Evolutionary conservation across 2,888 invertebrate species (phyloP).

Genomic region (Drepana falcataria): DNA sequence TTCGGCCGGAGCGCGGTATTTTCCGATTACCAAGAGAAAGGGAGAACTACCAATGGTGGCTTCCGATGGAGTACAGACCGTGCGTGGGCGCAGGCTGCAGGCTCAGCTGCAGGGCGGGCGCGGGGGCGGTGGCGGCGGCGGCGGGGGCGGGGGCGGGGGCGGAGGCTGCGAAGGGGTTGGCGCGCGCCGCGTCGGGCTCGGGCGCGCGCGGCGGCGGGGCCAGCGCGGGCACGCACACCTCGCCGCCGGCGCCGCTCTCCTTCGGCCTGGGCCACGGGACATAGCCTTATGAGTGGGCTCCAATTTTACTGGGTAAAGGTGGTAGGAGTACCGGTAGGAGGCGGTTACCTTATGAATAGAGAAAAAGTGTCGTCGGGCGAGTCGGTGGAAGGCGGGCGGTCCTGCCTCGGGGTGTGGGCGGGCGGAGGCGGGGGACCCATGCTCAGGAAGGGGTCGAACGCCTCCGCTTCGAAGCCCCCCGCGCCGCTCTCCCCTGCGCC

Average conservation of each 20-base stretch:
- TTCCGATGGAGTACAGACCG: too few relatives aligned
- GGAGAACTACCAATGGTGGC: too few relatives aligned
- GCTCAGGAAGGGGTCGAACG: constrained; percentile 89
- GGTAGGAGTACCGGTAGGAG: not conserved
- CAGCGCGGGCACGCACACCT: constrained; percentile 80
- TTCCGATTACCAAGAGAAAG: too few relatives aligned
- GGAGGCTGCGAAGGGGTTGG: constrained; percentile 89
- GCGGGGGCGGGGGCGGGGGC: too few relatives aligned
- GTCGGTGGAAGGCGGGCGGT: constrained; percentile 84
- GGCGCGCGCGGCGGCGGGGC: constrained; percentile 83
- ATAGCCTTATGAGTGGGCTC: too few relatives aligned
- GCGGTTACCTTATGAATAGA: constrained; percentile 84
- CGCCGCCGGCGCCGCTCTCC: constrained; percentile 45
- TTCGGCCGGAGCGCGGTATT: too few relatives aligned
- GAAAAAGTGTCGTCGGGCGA: constrained; percentile 89
- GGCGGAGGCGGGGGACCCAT: constrained; percentile 87
- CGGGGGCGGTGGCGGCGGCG: constrained; percentile 33
- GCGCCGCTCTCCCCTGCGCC: constrained; percentile 72
- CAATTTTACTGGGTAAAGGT: too few relatives aligned
- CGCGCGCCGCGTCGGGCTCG: constrained; percentile 79
- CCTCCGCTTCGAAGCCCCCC: constrained; percentile 85
- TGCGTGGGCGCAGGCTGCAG: too few relatives aligned
- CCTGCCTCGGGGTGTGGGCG: constrained; percentile 81
- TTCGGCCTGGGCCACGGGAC: constrained; percentile 65
- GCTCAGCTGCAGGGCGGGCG: constrained; percentile 22